Evolutionary conservation across 2,797 vertebrate species (phyloP), one percentile per base, ranked within the genome.

Genomic region (Semotilus atromaculatus): DNA sequence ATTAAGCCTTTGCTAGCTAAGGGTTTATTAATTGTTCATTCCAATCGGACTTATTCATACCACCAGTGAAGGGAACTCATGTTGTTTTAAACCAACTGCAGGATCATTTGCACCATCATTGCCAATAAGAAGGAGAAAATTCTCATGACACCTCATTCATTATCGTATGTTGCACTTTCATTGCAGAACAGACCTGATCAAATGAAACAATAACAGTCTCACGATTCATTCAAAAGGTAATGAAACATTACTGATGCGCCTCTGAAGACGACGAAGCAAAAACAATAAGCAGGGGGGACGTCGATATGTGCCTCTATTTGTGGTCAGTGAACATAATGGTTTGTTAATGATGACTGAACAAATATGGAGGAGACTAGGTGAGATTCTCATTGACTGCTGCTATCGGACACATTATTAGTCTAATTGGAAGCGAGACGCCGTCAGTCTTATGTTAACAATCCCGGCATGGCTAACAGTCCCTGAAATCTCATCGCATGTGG

Each of bases 371-470:
- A 55, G 48, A 77, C 43, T 45, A 71, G 58, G 81, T 82, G 73
- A 34, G 80, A 38, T 83, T 76, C 43, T 62, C 75, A 83, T 86
- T 67, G 81, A 82, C 58, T 51, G 72, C 31, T 45, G n/a, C 68
- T 70, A n/a, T 77, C 38, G 70, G 80, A 83, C 26, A 74, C 34
- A 68, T 84, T 83, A 86, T 86, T 67, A 79, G 76, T 87, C 29
- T 75, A 64, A 80, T 68, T 68, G 64, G 76, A 58, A 43, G 21
- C 6, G 21, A 83, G 81, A 74, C 31, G 7, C 14, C 10, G 23
- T 43, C 13, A 3, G 55, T 53, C 7, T 75, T 64, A 38, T 9
- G 23, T 51, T 75, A 29, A 83, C 26, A 26, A 60, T 82, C 34
- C 6, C 21, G 2, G 58, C 81, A 80, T 60, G 70, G 75, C 18